Evolutionary conservation across 2,797 vertebrate genomes (phyloP).

Genomic region (Girardinus metallicus): DNA sequence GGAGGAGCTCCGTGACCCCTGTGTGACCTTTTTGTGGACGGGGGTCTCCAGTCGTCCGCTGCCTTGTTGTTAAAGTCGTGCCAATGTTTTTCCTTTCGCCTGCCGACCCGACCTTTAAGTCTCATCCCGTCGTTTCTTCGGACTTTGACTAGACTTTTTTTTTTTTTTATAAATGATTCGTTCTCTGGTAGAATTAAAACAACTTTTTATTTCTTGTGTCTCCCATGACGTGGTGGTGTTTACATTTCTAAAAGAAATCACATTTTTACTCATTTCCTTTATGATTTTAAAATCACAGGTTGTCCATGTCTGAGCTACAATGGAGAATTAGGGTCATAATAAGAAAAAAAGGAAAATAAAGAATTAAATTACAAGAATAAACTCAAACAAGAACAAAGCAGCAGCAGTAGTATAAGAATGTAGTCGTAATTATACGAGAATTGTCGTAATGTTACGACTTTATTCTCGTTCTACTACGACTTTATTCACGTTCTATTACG

Average conservation of each 20-base stretch:
- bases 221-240: conserved; percentile 75
- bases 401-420: no score
- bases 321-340: no score
- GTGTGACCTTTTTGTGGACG: no score
- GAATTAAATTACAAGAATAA: no score
- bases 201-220: conserved; percentile 55
- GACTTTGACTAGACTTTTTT: conserved; percentile 68
- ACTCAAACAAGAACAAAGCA: no score
- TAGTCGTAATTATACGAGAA: no score
- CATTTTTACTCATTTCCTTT: conserved; percentile 56
- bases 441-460: no score
- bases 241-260: conserved; percentile 67
- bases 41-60: conserved; percentile 53
- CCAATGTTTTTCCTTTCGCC: conserved; percentile 63
- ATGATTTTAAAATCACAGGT: conserved; percentile 19
- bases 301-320: conserved; percentile 13
- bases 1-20: conserved; percentile 20
- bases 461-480: no score
- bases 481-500: no score
- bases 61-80: conserved; percentile 79
- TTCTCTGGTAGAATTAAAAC: conserved; percentile 65
- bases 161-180: conserved; percentile 70
- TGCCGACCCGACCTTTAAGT: conserved; percentile 42
- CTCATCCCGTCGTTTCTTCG: conserved; percentile 52
- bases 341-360: no score